Evolutionary conservation across 2,113 vertebrate species (phyloP), one percentile per base, ranked within the genome.

Genomic region (Paracanthobrama guichenoti): DNA sequence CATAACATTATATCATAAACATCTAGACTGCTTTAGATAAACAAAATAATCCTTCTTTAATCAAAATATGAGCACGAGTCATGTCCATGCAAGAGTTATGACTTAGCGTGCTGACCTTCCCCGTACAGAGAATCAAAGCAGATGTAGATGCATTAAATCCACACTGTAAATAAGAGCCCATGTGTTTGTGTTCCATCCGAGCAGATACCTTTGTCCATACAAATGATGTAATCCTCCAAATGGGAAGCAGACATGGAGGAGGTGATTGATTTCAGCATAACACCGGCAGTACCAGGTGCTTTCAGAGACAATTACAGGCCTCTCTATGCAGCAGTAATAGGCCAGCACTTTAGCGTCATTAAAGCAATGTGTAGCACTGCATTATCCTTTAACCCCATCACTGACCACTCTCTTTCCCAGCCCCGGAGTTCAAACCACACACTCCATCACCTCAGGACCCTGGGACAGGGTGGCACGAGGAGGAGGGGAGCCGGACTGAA

Each of bases 211-310:
- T 90, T 89, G 90, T 91, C 91, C 93, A 86, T 86, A 84, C 92
- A 92, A 88, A 88, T 94, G 93, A 94, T 94, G 93, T 94, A 94
- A 94, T 94, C 94, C 90, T 92, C 90, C 93, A 94, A 94, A 94
- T 93, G 93, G 92, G 86, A 64, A 88, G 88, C 91, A 91, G 91
- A 88, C 93, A 89, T 85, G 91, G 91, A 93, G 92, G 94, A 95
- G 94, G 92, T 95, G 95, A 96, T 94, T 95, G 94, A 96, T 96
- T 96, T 94, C 93, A 94, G 93, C 92, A 93, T 93, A 91, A 94
- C 92, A 91, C 91, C 91, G 91, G 91, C 91, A 94, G 91, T 93
- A 95, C 93, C 94, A 95, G 95, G 94, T 95, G 94, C 95, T 96
- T 95, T 96, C 94, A 96, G 93, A 95, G 93, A 95, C 94, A 95